phyloP scores from a whole-genome alignment of 2,888 invertebrate genomes.

The Chalcosyrphus nemorum region DNA sequence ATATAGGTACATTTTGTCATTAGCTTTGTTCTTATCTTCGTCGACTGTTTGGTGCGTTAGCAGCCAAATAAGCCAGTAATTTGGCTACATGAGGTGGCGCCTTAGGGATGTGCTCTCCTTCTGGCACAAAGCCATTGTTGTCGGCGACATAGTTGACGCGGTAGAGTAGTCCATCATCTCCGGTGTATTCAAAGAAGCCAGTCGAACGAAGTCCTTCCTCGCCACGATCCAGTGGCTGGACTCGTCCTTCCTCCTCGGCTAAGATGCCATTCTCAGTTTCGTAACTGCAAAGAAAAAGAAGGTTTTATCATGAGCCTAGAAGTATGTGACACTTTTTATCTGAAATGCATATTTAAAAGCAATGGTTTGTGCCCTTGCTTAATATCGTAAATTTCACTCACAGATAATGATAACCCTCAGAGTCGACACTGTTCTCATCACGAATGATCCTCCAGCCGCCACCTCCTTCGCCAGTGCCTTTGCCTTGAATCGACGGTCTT shows the following conservation, averaged over 20 bases:
- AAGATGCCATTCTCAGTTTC: slow-evolving; percentile 84
- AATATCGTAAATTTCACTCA: slow-evolving; percentile 75
- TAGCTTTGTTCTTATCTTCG: slow-evolving; percentile 11
- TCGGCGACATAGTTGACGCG: slow-evolving; percentile 84
- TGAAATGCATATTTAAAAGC: background rate
- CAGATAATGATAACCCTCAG: slow-evolving; percentile 85
- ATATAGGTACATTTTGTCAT: background rate
- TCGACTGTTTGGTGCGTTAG: slow-evolving; percentile 75
- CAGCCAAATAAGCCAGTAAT: slow-evolving; percentile 85
- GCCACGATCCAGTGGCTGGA: slow-evolving; percentile 83
- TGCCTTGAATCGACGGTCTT: slow-evolving; percentile 74
- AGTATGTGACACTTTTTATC: slow-evolving; percentile 32
- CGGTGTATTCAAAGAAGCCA: slow-evolving; percentile 87
- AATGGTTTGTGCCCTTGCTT: slow-evolving; percentile 33
- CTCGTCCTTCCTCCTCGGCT: slow-evolving; percentile 83
- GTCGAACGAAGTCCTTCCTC: slow-evolving; percentile 85
- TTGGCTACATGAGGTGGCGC: slow-evolving; percentile 86
- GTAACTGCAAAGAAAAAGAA: slow-evolving; percentile 78
- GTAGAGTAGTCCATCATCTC: slow-evolving; percentile 84
- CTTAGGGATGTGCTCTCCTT: slow-evolving; percentile 79
- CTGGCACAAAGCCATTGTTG: slow-evolving; percentile 83
- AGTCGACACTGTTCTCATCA: slow-evolving; percentile 83
- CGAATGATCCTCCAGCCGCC: slow-evolving; percentile 83
- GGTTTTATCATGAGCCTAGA: slow-evolving; percentile 27
- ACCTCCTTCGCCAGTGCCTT: slow-evolving; percentile 80